Percentiles rank a stretch among this genome's conserved stretches.
Evolutionary conservation across 2,113 vertebrate species (phyloP).

Genomic region (Cyanoderma ruficeps): DNA sequence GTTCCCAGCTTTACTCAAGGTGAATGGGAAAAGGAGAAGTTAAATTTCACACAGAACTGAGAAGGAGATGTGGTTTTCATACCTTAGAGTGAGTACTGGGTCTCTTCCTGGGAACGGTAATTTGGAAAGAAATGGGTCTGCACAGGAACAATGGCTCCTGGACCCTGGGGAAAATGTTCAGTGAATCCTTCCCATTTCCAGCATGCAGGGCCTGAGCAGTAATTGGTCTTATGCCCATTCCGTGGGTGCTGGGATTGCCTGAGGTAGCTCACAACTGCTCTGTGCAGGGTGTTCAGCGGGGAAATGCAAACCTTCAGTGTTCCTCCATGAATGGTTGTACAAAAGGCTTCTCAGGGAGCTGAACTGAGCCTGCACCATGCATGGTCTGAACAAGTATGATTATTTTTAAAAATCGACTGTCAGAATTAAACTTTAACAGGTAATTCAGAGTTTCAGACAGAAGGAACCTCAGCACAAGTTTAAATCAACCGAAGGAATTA

Average conservation of each 20-base stretch:
- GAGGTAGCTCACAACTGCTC: not conserved
- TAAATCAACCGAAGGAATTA: not conserved
- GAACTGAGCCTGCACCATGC: not conserved
- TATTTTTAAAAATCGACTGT: not conserved
- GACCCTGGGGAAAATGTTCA: not conserved
- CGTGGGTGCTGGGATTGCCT: accelerated
- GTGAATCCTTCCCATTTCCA: not conserved
- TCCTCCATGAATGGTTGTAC: not conserved
- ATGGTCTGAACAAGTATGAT: not conserved
- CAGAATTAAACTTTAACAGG: not conserved
- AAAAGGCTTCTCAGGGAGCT: not conserved
- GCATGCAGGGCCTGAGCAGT: accelerated
- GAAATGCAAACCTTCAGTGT: not conserved
- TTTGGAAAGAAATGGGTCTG: not conserved
- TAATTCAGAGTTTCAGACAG: not conserved
- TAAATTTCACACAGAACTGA: not conserved
- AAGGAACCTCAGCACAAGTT: not conserved
- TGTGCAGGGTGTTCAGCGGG: not conserved
- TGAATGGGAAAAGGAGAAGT: not conserved
- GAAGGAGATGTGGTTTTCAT: not conserved
- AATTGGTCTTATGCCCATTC: not conserved
- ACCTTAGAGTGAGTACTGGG: not conserved
- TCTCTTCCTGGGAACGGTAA: not conserved
- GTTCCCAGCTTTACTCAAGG: not conserved
- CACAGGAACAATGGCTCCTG: not conserved